These are phyloP conservation scores for Gnathonemus longibarbis DNA, from an alignment of 2,113 vertebrate species.

Conservation along the genomic window DNA sequence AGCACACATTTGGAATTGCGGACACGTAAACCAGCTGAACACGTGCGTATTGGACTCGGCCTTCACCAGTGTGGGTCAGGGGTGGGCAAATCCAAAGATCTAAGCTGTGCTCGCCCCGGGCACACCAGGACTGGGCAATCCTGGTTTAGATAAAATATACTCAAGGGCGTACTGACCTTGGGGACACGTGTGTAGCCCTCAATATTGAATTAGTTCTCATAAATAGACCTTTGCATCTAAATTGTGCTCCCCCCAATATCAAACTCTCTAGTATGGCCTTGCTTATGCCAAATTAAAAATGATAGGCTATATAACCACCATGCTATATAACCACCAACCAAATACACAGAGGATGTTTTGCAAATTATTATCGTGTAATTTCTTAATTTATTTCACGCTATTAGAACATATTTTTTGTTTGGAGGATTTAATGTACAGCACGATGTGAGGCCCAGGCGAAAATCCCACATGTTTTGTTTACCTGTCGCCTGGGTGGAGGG, in stretches of 20 bases:
- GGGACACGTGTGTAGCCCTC: not conserved
- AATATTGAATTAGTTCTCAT: not conserved
- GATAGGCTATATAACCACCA: not conserved
- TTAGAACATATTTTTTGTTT: not conserved
- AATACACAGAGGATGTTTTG: not conserved
- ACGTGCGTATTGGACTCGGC: not conserved
- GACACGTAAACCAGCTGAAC: not conserved
- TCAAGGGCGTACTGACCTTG: not conserved
- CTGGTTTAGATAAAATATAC: not conserved
- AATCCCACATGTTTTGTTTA: constrained; percentile 15
- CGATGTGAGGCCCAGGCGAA: not conserved
- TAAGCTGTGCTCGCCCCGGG: not conserved
- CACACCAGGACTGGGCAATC: not conserved
- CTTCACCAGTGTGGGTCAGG: not conserved
- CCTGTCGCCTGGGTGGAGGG: not conserved
- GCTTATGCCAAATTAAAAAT: not conserved
- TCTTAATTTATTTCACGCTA: not conserved
- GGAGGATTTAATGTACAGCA: not conserved
- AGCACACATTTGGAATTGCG: too few species aligned
- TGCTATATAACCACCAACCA: not conserved
- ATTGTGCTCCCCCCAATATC: not conserved
- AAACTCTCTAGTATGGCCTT: not conserved
- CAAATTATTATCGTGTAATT: not conserved
- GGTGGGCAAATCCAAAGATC: not conserved
- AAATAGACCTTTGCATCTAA: not conserved